Evolutionary conservation across 2,113 vertebrate genomes (phyloP), one percentile per base, ranked within the genome.

Genomic region (Noctilio leporinus): DNA sequence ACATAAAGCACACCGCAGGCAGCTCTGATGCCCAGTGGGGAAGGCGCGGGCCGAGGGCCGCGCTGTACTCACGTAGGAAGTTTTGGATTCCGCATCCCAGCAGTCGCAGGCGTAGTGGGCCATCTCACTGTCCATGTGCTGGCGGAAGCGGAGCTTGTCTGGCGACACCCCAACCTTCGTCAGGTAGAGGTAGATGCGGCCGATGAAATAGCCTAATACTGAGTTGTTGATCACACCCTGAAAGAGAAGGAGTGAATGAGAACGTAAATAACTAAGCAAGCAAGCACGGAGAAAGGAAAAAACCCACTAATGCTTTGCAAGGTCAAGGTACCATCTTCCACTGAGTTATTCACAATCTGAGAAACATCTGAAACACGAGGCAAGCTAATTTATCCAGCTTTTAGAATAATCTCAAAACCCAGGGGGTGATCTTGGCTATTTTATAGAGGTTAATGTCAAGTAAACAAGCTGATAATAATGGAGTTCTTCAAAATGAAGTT

Each of bases 71-170:
- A 99, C 99, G 7, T 99, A 99, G 0, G 99, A 99, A 0, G 99
- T 99, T 98, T 99, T 99, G 96, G 99, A 98, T 96, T 99, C 99
- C 0, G 99, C 99, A 10, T 99, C 99, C 99, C 99, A 99, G 98
- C 99, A 99, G 98, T 99, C 99, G 40, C 99, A 99, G 94, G 99
- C 99, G 1, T 99, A 99, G 93, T 99, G 99, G 95, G 99, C 99
- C 99, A 99, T 99, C 98, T 99, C 99, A 19, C 99, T 99, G 97
- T 99, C 99, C 99, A 99, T 99, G 96, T 99, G 99, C 98, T 99
- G 99, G 1, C 99, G 99, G 99, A 99, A 99, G 76, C 99, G 99
- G 93, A 99, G 98, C 97, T 99, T 99, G 78, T 99, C 99, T n/a
- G 99, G 99, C 95, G 99, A 98, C 1, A 99, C 97, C 5, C 99